Evolutionary conservation across 2,113 vertebrate species (phyloP), one percentile per base, ranked within the genome.

Genomic region (Nycticorax nycticorax): DNA sequence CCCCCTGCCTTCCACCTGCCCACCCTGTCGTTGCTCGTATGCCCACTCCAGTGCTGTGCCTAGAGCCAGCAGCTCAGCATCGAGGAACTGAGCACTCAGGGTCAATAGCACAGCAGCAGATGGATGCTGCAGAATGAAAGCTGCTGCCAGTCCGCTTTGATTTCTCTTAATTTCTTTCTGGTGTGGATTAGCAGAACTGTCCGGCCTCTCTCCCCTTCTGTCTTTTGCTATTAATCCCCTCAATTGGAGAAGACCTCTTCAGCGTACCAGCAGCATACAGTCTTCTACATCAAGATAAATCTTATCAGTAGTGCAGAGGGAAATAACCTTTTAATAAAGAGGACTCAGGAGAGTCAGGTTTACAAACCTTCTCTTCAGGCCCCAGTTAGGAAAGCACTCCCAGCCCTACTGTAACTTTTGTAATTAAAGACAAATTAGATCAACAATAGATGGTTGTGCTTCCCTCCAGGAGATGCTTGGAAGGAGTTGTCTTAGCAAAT

Each of bases 341-440:
- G 57, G 45, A 28, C 89, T 89, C 74, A 0, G 66, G 93, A 82
- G 84, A 24, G 3, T 8, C 1, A 1, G 45, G 33, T 82, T 95
- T 93, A 57, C 77, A 94, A 81, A 52, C 24, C 77, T 74, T 27
- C 48, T 79, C 66, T 73, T 73, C n/a, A 47, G 78, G 68, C 62
- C 72, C 57, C 59, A 53, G 48, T 75, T 80, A 75, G 60, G 28
- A 85, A 85, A 93, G 74, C 71, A 62, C 71, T 96, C 93, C 84
- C 94, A 88, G 53, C 57, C 74, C 81, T 78, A 10, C 62, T 85
- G 85, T 94, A 95, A 93, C 88, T 97, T 92, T 56, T 69, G 62
- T 85, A 96, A 96, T 96, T 91, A 95, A 95, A 79, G 45, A 53
- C 74, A 76, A 93, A 96, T 91, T 82, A 85, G 77, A 91, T 92